Base-by-base conservation (phyloP, 2,113 vertebrate genomes). In the Paedocypris sp. region DNA sequence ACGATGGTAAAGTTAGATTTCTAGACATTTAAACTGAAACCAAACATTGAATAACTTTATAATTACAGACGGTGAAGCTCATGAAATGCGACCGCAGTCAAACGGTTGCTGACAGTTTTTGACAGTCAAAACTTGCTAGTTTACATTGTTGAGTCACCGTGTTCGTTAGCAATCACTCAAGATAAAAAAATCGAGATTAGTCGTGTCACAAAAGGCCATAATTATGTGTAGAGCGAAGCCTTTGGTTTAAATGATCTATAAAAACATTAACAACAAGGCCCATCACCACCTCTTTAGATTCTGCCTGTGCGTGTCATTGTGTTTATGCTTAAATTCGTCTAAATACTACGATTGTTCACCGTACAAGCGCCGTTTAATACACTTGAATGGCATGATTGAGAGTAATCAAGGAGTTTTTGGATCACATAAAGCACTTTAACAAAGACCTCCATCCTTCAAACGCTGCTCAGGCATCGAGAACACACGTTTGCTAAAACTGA, bases 131-230 rank as follows among this genome's bases (percentile, higher is more conserved):
- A 61, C 49, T 13, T 57, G 62, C 64, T 26, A 23, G 46, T 67
- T 69, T 59, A 52, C 60, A 32, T 58, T 51, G 19, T 38, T 48
- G 13, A 11, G 36, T 65, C 20, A 43, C 22, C 62, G n/a, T 48
- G 42, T 71, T 53, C 33, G 45, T 62, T 25, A 47, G 67, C 66
- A 74, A 32, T 66, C 56, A 59, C 51, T 48, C 36, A 66, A 43
- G 47, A 46, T n/a, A 39, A 47, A 64, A 22, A 52, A 23, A 11
- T 19, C 5, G 20, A 67, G 25, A 16, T 57, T 62, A 70, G 65
- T 51, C 48, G 43, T 23, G 18, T 12, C 13, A 68, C 33, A 64
- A 48, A n/a, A 41, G 38, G 25, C 16, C 47, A 10, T 26, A 20
- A 41, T 70, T 58, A 58, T 12, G 23, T 23, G 10, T 26, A 23